These are phyloP conservation scores for Pristionchus japonicus DNA, from an alignment of 2,888 invertebrate genomes.

Conservation along the genomic window DNA sequence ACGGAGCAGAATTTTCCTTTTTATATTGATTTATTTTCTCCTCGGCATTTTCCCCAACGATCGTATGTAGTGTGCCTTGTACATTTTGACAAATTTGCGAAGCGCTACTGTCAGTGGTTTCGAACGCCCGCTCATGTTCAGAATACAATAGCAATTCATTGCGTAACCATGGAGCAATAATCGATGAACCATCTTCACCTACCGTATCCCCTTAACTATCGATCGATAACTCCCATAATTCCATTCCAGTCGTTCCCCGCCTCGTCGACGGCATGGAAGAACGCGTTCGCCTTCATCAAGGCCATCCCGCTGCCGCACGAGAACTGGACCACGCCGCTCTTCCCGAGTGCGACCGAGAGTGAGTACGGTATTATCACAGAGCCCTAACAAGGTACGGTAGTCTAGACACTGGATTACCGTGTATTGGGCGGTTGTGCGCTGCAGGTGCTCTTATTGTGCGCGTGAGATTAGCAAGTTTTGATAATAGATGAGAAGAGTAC, in stretches of 20 bases:
- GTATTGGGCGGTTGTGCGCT: too few species aligned
- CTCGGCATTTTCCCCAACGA: too few species aligned
- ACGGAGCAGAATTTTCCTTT: too few species aligned
- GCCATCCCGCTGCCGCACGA: slow-evolving; percentile 1
- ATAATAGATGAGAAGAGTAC: too few species aligned
- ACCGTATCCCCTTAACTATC: neutral
- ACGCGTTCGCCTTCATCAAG: slow-evolving; percentile 40
- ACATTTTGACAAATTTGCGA: neutral
- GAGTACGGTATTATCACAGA: neutral
- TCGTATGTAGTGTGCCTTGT: too few species aligned
- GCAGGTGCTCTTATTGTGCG: too few species aligned
- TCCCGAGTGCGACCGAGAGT: neutral
- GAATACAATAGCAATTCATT: neutral
- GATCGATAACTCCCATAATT: neutral
- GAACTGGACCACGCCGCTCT: slow-evolving; percentile 27
- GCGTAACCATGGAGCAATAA: too few species aligned
- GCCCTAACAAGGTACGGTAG: neutral
- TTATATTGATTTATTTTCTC: too few species aligned
- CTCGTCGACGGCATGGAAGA: slow-evolving; percentile 41
- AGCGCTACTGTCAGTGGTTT: neutral
- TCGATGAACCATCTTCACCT: neutral
- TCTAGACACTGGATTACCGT: too few species aligned
- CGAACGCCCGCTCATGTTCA: too few species aligned
- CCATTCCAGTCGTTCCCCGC: slow-evolving; percentile 10
- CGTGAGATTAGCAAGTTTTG: too few species aligned